Base-by-base conservation (phyloP, 2,797 vertebrate genomes). In the Lithobates pipiens region DNA sequence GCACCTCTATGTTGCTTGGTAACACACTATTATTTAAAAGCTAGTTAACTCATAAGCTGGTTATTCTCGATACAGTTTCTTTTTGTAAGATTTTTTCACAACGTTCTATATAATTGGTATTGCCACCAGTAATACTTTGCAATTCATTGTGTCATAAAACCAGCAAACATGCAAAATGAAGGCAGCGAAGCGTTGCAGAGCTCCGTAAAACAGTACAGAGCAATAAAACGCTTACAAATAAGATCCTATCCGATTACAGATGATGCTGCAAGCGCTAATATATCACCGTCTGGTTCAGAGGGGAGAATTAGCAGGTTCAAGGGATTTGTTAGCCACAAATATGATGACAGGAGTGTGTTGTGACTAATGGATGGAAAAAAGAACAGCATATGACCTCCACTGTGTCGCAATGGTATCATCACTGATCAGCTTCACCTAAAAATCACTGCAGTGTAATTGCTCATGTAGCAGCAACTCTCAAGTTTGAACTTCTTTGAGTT, bases 321-420 rank as follows among this genome's bases (percentile, higher is more conserved):
- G 50, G 85, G 57, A 83, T 86, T 86, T 83, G 39, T 73, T 65
- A 83, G 78, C 34, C 70, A 61, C 73, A 77, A 71, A 61, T 36
- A 21, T 15, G 23, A 72, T 57, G 81, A 72, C 80, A 83, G 54
- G 32, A 73, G 32, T 7, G n/a, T 10, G 25, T 50, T 21, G 10
- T 73, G 82, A 73, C 21, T 82, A 82, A 83, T 86, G 75, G 80
- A 74, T 78, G 74, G 27, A 6, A 54, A 54, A 18, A 54, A 54
- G 42, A 69, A 70, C 72, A 70, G 78, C n/a, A 27, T 36, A 29
- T 34, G 61, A 75, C 42, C 63, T 42, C 74, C 42, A 42, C 61
- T 42, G 39, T 11, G 71, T 68, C 77, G 21, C 77, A 44, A 25
- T 36, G 16, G 42, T 29, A 25, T 25, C 39, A 61, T 39, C 29